Evolutionary conservation across 2,888 invertebrate genomes (phyloP), one percentile per base, ranked within the genome.

Genomic region (Tetheella fluctuosa): DNA sequence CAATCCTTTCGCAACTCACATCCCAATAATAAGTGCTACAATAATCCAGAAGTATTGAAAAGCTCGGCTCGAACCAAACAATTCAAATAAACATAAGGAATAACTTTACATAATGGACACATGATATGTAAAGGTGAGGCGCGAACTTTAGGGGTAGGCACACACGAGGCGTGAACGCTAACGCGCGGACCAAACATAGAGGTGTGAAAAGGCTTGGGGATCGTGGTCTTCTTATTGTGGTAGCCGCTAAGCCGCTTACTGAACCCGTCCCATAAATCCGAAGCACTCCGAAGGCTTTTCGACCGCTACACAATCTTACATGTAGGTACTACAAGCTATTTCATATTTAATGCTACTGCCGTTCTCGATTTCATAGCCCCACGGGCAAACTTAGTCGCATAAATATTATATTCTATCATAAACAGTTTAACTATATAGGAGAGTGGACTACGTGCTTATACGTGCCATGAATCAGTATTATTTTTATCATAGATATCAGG

Each of bases 111-210:
- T 91, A 90, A 82, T 85, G 81, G 69, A 73, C 69, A 77, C 64
- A 77, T 83, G 90, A 81, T 91, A 93, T 92, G 89, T 92, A 84
- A 67, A 72, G 74, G 63, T 62, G 74, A 91, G 90, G 91, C 85
- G 92, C 89, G 88, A 92, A 87, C 83, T 85, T 86, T 88, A 87
- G 81, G 91, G 91, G 91, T 90, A 83, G 84, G 79, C 76, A 90
- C 82, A 91, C 88, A 85, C 76, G 77, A 90, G 91, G 92, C 89
- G 93, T 92, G 86, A 90, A 91, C 79, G 85, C 87, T 92, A 93
- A 92, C 86, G 73, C 80, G 74, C 75, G 76, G 74, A 74, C 79
- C 91, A 92, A 93, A 93, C 88, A 92, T 80, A 78, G 83, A 93
- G 91, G 93, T 93, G 93, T 93, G 92, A 93, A 93, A 93, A 92